Percentiles rank a stretch among this genome's conserved stretches.
phyloP scores from a whole-genome alignment of 2,113 vertebrate species.

The Ailuropoda melanoleuca region DNA sequence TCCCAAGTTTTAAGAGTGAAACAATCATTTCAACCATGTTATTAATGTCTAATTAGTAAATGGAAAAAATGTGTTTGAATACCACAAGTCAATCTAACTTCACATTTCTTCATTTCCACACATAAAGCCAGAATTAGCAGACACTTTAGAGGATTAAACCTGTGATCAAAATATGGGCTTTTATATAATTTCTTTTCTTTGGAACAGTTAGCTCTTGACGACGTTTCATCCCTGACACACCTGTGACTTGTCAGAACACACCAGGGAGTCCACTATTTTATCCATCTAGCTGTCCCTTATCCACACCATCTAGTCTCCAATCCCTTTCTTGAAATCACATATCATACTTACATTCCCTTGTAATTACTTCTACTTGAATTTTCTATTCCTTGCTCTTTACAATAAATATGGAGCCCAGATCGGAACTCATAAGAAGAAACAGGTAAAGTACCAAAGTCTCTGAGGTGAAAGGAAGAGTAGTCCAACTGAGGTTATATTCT shows the following conservation, averaged over 20 bases:
- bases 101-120: constrained; percentile 40
- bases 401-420: neutral
- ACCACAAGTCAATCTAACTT: neutral
- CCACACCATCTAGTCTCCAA: neutral
- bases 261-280: neutral
- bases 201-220: neutral
- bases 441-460: neutral
- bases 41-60: constrained; percentile 50
- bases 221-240: neutral
- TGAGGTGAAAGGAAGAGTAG: neutral
- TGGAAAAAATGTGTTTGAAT: neutral
- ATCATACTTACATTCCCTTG: neutral
- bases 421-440: neutral
- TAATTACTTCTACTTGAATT: constrained; percentile 14
- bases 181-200: constrained; percentile 31
- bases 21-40: neutral
- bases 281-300: neutral
- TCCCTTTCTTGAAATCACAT: neutral
- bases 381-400: neutral
- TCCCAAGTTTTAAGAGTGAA: neutral
- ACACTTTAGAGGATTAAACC: neutral
- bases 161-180: constrained; percentile 41
- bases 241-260: neutral
- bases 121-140: constrained; percentile 4
- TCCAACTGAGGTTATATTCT: neutral